Base-by-base conservation (phyloP, 2,888 invertebrate species). In the Microplitis deprimator region DNA sequence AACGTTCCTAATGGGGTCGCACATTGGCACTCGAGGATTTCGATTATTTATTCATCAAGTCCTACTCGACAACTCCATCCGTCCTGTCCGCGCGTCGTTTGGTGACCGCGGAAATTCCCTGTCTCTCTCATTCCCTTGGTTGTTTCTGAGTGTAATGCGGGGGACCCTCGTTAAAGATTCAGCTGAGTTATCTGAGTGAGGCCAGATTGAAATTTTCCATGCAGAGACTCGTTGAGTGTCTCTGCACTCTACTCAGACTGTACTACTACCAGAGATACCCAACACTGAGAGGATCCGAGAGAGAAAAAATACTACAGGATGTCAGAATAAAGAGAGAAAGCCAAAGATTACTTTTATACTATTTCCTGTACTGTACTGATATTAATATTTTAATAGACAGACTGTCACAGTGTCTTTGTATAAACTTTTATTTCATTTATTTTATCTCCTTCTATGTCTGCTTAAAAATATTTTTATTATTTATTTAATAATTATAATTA, bases 131-230 rank as follows among this genome's bases (percentile, higher is more conserved):
- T 81, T 73, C 81, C 78, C 61, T 72, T 10, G 59, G 50, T 50
- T 29, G 29, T 29, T 20, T 29, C 29, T 29, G 29, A 8, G 50
- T 61, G 73, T 65, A 72, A 77, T 75, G 60, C 71, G 29, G 82
- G 82, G 83, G 86, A 87, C 85, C 86, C 85, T 85, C 83, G 85
- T 89, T 87, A 89, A 89, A 88, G 84, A 89, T 89, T 89, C 85
- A 89, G 72, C 80, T 84, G 84, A 88, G 86, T 88, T 88, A 89
- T 89, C 88, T 82, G 84, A 83, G 85, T 84, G 83, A 81, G 84
- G 82, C 85, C 84, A 85, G 88, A 89, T 89, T 88, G 89, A 89
- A 88, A 89, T 89, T 88, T 88, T 84, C 87, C 85, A 88, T 87
- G 87, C 87, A 86, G 75, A 79, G 77, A 73, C 40, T 67, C 76